A percentile compares a stretch with the other conserved stretches of the same genome.
phyloP scores from a whole-genome alignment of 2,797 vertebrate genomes.

The Myotis daubentonii region DNA sequence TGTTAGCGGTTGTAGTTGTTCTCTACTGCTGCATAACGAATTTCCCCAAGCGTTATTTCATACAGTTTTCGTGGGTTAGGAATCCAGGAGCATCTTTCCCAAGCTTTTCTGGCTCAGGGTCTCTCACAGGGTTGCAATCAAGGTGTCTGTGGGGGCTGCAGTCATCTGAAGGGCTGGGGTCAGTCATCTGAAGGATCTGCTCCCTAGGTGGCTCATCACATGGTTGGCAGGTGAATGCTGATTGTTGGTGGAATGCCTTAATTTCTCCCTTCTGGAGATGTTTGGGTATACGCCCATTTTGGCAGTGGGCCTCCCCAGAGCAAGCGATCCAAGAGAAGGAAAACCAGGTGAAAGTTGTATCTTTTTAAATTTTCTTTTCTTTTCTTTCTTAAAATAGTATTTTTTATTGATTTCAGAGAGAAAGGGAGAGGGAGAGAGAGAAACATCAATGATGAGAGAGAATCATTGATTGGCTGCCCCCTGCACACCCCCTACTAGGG shows the following conservation, averaged over 20 bases:
- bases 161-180: background rate
- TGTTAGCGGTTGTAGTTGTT: background rate
- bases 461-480: no score
- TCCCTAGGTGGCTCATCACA: background rate
- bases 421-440: no score
- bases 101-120: background rate
- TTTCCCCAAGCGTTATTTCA: background rate
- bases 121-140: background rate
- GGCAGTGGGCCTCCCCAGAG: background rate
- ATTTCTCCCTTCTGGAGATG: background rate
- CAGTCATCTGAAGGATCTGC: background rate
- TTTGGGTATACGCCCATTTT: background rate
- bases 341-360: background rate
- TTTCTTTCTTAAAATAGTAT: no score
- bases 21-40: background rate
- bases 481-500: no score
- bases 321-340: background rate
- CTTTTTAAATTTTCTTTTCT: background rate
- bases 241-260: background rate
- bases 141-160: background rate
- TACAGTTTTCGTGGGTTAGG: background rate
- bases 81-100: background rate
- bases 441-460: no score
- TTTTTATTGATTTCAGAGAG: no score
- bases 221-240: background rate